Evolutionary conservation across 2,797 vertebrate genomes (phyloP).

Genomic region (Acanthornis magna): DNA sequence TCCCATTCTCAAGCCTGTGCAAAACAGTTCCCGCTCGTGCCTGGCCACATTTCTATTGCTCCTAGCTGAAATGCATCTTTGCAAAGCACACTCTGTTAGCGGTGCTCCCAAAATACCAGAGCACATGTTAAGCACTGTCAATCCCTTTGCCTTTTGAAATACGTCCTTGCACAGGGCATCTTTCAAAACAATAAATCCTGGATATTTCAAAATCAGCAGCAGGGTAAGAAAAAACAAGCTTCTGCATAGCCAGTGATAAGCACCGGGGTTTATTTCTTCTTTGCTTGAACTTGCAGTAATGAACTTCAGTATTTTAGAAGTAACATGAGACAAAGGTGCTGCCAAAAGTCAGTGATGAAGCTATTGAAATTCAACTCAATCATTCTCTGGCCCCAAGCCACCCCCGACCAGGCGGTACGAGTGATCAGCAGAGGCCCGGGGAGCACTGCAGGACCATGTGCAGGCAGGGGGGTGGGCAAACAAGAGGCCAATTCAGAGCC

Average conservation of each 20-base stretch:
- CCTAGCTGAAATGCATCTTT: background rate
- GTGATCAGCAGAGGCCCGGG: background rate
- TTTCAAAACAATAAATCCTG: constrained; percentile 33
- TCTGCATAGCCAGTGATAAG: background rate
- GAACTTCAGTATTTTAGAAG: background rate
- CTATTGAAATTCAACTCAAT: constrained; percentile 12
- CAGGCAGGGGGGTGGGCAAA: constrained; percentile 39
- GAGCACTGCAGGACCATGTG: background rate
- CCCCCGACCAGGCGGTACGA: background rate
- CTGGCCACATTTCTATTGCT: background rate
- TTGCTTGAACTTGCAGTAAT: background rate
- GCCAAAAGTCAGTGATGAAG: background rate
- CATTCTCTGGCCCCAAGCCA: constrained; percentile 6
- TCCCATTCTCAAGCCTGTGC: background rate
- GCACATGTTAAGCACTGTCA: background rate
- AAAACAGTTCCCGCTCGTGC: background rate
- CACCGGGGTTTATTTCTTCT: background rate
- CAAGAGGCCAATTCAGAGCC: constrained; percentile 70
- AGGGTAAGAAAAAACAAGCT: background rate
- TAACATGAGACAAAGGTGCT: background rate
- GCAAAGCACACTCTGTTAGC: constrained; percentile 3
- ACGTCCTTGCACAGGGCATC: background rate
- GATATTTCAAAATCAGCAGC: constrained; percentile 8
- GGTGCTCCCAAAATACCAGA: background rate
- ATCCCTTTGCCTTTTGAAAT: background rate